A percentile compares a stretch with the other conserved stretches of the same genome.
phyloP scores from a whole-genome alignment of 2,113 vertebrate species.

The Bubo blakistoni region DNA sequence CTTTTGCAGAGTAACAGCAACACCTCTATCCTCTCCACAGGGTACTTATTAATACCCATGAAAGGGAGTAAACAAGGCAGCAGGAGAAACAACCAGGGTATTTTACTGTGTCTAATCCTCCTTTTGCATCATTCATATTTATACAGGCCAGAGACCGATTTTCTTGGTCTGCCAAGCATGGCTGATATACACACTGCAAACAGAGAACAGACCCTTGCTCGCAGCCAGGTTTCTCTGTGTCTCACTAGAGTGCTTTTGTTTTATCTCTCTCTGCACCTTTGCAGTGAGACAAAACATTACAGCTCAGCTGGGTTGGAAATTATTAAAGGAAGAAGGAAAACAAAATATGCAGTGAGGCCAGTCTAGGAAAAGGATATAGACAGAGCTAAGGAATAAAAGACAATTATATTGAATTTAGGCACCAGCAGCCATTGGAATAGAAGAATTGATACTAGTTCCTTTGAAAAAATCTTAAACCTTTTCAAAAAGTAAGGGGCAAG shows the following conservation, averaged over 20 bases:
- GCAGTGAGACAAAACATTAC: not conserved
- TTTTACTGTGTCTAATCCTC: not conserved
- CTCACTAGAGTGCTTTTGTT: conserved; percentile 1
- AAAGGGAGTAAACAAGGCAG: not conserved
- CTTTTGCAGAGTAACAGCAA: not conserved
- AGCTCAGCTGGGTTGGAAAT: not conserved
- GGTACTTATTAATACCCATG: not conserved
- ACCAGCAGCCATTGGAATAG: not conserved
- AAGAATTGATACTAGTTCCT: not conserved
- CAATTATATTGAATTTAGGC: not conserved
- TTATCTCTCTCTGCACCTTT: conserved; percentile 3
- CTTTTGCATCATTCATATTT: conserved; percentile 29
- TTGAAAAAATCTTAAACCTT: not conserved
- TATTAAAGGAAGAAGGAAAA: not conserved
- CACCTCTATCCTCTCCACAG: not conserved
- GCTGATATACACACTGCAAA: not conserved
- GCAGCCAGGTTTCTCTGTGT: not conserved
- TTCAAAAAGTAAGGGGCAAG: not conserved
- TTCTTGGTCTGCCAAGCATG: conserved; percentile 14
- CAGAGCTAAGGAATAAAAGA: not conserved
- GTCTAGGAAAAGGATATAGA: not conserved
- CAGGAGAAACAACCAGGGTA: not conserved
- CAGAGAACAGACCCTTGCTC: not conserved
- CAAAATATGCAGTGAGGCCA: not conserved
- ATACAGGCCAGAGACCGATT: not conserved